Percentiles rank a stretch among this genome's conserved stretches.
These are phyloP conservation scores for Paratrypauchen microcephalus DNA, from an alignment of 2,797 vertebrate genomes.

Conservation along the genomic window DNA sequence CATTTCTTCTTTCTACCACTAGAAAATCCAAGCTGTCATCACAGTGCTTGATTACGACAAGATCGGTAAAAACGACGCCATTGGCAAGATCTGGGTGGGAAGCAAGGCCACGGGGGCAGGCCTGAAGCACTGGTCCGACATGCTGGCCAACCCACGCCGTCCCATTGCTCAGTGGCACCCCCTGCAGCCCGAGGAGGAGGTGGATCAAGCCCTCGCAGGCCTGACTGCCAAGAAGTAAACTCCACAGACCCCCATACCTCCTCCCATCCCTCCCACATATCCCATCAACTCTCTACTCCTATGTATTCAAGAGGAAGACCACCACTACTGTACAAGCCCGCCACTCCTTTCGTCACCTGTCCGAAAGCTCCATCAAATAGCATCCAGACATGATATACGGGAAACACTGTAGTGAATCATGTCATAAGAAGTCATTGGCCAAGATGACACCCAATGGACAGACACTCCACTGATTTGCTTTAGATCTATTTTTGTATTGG, in stretches of 20 bases:
- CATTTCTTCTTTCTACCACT: not conserved
- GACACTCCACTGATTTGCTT: conserved; percentile 75
- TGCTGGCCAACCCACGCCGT: conserved; percentile 95
- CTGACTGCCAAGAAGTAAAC: conserved; percentile 92
- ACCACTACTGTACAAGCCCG: conserved; percentile 40
- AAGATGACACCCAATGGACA: conserved; percentile 68
- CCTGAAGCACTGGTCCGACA: conserved; percentile 98
- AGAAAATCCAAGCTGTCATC: conserved; percentile 97
- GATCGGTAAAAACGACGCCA: conserved; percentile 97
- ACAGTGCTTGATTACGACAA: conserved; percentile 98
- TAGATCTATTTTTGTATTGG: conserved; percentile 80
- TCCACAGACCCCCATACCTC: conserved; percentile 19
- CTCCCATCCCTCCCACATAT: conserved; percentile 45
- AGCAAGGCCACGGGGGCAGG: conserved; percentile 88
- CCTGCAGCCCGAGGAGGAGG: conserved; percentile 95
- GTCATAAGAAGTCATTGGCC: conserved; percentile 64
- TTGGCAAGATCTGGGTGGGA: conserved; percentile 95
- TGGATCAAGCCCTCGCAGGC: conserved; percentile 84
- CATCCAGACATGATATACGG: conserved; percentile 57
- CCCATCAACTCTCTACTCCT: conserved; percentile 47
- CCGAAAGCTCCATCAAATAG: conserved; percentile 60
- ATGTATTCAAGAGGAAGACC: conserved; percentile 60
- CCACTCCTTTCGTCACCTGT: conserved; percentile 33
- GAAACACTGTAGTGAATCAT: conserved; percentile 44
- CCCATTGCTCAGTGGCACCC: conserved; percentile 99